A percentile compares a stretch with the other conserved stretches of the same genome.
These are phyloP conservation scores for Slavum lentiscoides DNA, from an alignment of 2,888 invertebrate genomes.

Conservation along the genomic window DNA sequence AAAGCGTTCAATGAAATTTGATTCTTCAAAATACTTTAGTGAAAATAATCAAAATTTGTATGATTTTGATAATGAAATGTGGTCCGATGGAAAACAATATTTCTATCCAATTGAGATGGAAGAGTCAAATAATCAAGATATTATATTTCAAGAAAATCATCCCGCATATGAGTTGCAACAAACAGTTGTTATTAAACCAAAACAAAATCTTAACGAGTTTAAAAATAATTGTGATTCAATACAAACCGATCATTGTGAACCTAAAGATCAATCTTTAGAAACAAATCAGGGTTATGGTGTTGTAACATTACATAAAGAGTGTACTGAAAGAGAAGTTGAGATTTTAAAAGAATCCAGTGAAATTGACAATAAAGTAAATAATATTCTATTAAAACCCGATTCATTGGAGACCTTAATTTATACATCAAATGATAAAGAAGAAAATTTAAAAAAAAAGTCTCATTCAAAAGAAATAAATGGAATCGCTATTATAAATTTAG, in stretches of 20 bases:
- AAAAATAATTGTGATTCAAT: background rate
- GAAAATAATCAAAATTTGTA: background rate
- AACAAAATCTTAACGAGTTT: background rate
- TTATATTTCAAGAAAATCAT: background rate
- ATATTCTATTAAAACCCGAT: background rate
- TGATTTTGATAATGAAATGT: background rate
- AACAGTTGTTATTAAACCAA: background rate
- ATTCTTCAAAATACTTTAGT: background rate
- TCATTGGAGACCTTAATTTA: background rate
- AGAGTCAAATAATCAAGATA: background rate
- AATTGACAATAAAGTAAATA: background rate
- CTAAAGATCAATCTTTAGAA: background rate
- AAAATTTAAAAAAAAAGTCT: background rate
- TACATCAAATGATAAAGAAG: background rate
- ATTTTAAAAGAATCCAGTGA: background rate
- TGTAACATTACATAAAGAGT: background rate
- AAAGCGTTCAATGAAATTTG: constrained; percentile 5
- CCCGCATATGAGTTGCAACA: constrained; percentile 7
- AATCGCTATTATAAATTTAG: background rate
- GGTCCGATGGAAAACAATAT: background rate
- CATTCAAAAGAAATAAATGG: background rate
- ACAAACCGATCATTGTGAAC: background rate
- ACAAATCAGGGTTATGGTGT: background rate
- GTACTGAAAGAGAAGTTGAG: background rate
- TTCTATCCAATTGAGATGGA: background rate